Evolutionary conservation across 1,140 invertebrate genomes (phyloP), one percentile per base, ranked within the genome.

Genomic region (Trachymyrmex cornetzi): DNA sequence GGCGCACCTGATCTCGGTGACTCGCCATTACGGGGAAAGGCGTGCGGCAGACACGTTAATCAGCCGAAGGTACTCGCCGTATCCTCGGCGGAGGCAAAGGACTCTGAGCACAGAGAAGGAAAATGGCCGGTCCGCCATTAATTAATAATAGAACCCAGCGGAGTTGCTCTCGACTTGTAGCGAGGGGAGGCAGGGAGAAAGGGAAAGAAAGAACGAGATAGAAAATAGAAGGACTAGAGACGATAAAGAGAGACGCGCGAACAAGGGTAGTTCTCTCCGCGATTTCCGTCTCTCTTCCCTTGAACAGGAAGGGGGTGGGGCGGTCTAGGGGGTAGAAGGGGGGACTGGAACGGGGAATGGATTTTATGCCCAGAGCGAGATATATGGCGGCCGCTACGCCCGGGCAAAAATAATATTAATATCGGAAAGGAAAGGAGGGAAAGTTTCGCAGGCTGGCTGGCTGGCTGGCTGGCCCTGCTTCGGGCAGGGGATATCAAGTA

Each of bases 361-460:
- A 94, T 95, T 95, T 95, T 95, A 95, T 95, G 94, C 94, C 94
- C 94, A 95, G 94, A 94, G 93, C 93, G 94, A 95, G 93, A 95
- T 95, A 95, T 95, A 95, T 95, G 94, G 94, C 94, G 94, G 94
- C 94, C 94, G 94, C 94, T 95, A 94, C 93, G 94, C 94, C 94
- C 94, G 94, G 94, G 94, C 94, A 95, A 95, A 95, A 95, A 95
- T 95, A 95, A 95, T 95, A 95, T 95, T 95, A 95, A 95, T 94
- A 95, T 95, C 94, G 94, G 94, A 95, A 95, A 95, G 94, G 93
- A 94, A 94, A 93, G 93, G 93, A 94, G 94, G 94, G 94, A 95
- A 95, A 94, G 94, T 95, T 94, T 95, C 91, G 94, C 94, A 94
- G 94, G 93, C 93, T 64, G 59, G 81, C 80, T 89, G 53, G 93